Evolutionary conservation across 2,797 vertebrate genomes (phyloP), one percentile per base, ranked within the genome.

Genomic region (Hoplostethus atlanticus): DNA sequence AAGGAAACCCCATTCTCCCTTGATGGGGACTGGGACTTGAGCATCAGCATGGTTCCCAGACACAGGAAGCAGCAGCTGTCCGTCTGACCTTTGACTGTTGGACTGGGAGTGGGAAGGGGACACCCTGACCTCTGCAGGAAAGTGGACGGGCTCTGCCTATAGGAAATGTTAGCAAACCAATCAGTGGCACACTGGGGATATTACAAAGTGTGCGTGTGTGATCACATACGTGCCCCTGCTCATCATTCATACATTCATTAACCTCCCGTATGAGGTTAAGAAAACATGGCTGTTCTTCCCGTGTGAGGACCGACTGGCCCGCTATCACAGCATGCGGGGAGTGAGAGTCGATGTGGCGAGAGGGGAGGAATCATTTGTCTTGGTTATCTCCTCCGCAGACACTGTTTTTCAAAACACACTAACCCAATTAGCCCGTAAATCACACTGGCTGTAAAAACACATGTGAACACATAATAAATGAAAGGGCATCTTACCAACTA

Each of bases 61-160:
- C 80, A 83, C 86, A 80, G 84, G 84, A 90, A 85, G 75, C 68
- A 42, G 80, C 90, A 89, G 88, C 87, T 92, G 90, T 79, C 75
- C 1, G n/a, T 78, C 73, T 87, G 87, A 90, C 80, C 89, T 77
- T 76, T 75, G 76, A 31, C 46, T 58, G 30, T 77, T 54, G 58
- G 42, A 69, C 68, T 70, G 54, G 52, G 78, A 80, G 54, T 57
- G 9, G 60, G 60, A 70, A 67, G 64, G 64, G 77, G 68, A 76
- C 53, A 81, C 60, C 77, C 72, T 71, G 54, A 57, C 56, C 46
- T 17, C 66, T 58, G n/a, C 44, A 38, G 4, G 40, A 68, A 73
- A 51, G 55, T 53, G 77, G 71, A 59, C 68, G 59, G 79, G 61
- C 10, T 46, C 51, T 52, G 40, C 28, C 53, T 70, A 13, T 12